Percentiles rank a stretch among this genome's conserved stretches.
phyloP scores from a whole-genome alignment of 2,113 vertebrate genomes.

The Prionailurus bengalensis region DNA sequence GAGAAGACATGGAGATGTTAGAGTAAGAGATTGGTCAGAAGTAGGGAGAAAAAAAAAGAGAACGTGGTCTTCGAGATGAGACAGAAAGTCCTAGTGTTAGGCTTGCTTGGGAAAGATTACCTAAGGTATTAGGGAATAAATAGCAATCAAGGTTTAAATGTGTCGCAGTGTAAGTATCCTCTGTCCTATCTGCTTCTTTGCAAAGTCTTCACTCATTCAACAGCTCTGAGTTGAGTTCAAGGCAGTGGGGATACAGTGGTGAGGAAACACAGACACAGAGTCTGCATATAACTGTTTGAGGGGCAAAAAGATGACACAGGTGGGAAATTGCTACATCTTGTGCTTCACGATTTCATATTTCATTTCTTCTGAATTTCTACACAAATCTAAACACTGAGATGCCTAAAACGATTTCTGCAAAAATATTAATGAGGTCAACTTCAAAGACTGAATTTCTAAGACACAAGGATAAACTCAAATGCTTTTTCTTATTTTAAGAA shows the following conservation, averaged over 20 bases:
- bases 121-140: neutral
- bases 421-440: slow-evolving; percentile 42
- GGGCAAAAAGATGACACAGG: neutral
- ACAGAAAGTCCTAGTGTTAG: slow-evolving; percentile 12
- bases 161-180: neutral
- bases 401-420: slow-evolving; percentile 7
- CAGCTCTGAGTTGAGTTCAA: neutral
- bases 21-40: neutral
- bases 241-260: neutral
- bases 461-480: slow-evolving; percentile 40
- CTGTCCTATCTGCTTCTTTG: neutral
- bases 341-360: slow-evolving; percentile 48
- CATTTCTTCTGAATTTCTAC: slow-evolving; percentile 46
- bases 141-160: neutral
- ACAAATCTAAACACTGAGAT: slow-evolving; percentile 40
- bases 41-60: neutral
- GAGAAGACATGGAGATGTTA: slow-evolving; percentile 2
- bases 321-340: neutral
- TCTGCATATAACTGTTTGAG: neutral
- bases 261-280: neutral
- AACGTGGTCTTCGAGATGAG: neutral
- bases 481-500: slow-evolving; percentile 53
- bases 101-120: neutral
- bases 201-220: slow-evolving; percentile 37
- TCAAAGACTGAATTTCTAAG: slow-evolving; percentile 32